Base-by-base conservation (phyloP, 1,140 invertebrate species). In the Microplitis demolitor region DNA sequence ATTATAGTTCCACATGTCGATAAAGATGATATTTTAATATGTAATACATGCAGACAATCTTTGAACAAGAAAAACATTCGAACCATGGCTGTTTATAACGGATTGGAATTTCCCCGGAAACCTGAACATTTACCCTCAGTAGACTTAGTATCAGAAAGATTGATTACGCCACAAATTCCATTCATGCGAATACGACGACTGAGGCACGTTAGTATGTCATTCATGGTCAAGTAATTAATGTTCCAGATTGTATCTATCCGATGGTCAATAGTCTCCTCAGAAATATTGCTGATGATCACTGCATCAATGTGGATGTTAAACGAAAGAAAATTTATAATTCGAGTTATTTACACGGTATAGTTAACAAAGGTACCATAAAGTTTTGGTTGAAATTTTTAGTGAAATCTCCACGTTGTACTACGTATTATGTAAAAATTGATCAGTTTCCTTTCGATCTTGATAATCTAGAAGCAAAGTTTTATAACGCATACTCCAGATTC, bases 181-280 rank as follows among this genome's bases (percentile, higher is more conserved):
- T 77, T 75, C 56, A 83, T 83, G 78, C 81, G 84, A 79, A 78
- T 85, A 45, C 73, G 81, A 77, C 74, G 82, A 64, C 68, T 85
- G 56, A 77, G 82, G 6, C 79, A 83, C 78, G 56, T 73, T 31
- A n/a, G 63, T 78, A 80, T 78, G 83, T 79, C 63, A 84, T 86
- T 70, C 76, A 75, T 56, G 82, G 80, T 4, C 82, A 85, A 80
- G 75, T 84, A 68, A 83, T 85, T 34, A 85, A 85, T 74, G 79
- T 85, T 54, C 84, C 84, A 73, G 76, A 83, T 6, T 56, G 78
- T 61, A 80, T 80, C 45, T 56, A 84, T 75, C 71, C 74, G 0
- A 82, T 85, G 82, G 80, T 84, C 62, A 78, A 79, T 76, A 68
- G 61, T 13, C 81, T 85, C 71, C 83, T 82, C 1, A 76, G 83